Evolutionary conservation across 2,113 vertebrate genomes (phyloP).

Genomic region (Acanthochromis polyacanthus): DNA sequence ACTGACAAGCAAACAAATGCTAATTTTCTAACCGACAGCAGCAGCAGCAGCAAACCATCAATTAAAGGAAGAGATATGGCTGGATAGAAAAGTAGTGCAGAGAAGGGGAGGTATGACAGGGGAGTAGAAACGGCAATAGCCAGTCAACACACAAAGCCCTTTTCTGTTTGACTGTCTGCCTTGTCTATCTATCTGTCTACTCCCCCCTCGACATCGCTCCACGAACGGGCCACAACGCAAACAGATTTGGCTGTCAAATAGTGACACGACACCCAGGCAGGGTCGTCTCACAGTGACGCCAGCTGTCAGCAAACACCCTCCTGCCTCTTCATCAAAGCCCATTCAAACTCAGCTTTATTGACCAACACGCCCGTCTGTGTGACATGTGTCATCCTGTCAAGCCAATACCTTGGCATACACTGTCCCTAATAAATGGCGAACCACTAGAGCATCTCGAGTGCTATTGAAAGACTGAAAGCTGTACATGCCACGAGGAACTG

Average conservation of each 20-base stretch:
- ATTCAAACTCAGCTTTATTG: slow-evolving; percentile 78
- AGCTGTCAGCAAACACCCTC: slow-evolving; percentile 79
- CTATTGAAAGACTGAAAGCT: slow-evolving; percentile 56
- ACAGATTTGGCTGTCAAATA: slow-evolving; percentile 82
- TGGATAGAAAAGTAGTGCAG: slow-evolving; percentile 58
- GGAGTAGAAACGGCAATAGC: slow-evolving; percentile 60
- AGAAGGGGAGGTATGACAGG: slow-evolving; percentile 54
- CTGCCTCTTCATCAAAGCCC: slow-evolving; percentile 79
- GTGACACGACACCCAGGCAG: slow-evolving; percentile 77
- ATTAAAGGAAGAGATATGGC: slow-evolving; percentile 61
- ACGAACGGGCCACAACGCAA: slow-evolving; percentile 63
- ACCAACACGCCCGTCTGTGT: slow-evolving; percentile 72
- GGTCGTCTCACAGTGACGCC: slow-evolving; percentile 77
- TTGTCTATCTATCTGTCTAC: slow-evolving; percentile 38
- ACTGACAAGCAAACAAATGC: slow-evolving; percentile 76
- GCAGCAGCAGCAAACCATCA: slow-evolving; percentile 72
- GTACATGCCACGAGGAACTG: slow-evolving; percentile 50
- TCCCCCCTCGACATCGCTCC: slow-evolving; percentile 13
- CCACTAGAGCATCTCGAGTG: slow-evolving; percentile 55
- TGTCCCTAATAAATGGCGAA: slow-evolving; percentile 69
- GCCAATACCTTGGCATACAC: slow-evolving; percentile 62
- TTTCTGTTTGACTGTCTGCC: slow-evolving; percentile 67
- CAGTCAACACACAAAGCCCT: slow-evolving; percentile 65
- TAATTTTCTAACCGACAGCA: slow-evolving; percentile 72
- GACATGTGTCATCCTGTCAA: slow-evolving; percentile 76